Percentiles rank a stretch among this genome's conserved stretches.
These are phyloP conservation scores for Heliconius himera DNA, from an alignment of 1,140 invertebrate species.

Conservation along the genomic window DNA sequence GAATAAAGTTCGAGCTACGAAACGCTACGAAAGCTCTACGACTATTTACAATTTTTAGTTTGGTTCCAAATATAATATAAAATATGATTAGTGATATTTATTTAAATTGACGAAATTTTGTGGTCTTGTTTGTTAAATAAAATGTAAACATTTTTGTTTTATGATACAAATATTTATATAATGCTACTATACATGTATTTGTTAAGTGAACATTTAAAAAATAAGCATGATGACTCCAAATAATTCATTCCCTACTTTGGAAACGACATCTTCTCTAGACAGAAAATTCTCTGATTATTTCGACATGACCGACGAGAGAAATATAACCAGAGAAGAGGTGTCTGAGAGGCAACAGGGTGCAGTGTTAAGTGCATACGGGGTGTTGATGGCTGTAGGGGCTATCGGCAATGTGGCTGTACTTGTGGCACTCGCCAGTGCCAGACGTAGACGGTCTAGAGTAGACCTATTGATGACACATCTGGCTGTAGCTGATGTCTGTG, in stretches of 20 bases:
- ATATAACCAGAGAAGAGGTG: slow-evolving; percentile 47
- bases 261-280: slow-evolving; percentile 39
- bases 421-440: slow-evolving; percentile 85
- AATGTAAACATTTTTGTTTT: background rate
- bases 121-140: background rate
- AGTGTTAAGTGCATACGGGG: background rate
- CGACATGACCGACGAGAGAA: slow-evolving; percentile 39
- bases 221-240: background rate
- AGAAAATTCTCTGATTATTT: slow-evolving; percentile 63
- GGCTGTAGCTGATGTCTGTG: too few species aligned
- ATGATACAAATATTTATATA: background rate
- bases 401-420: slow-evolving; percentile 82
- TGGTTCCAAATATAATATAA: background rate
- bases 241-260: background rate
- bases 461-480: slow-evolving; percentile 86
- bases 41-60: too few species aligned
- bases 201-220: background rate
- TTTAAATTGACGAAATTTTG: background rate
- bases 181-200: too few species aligned
- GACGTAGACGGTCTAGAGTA: slow-evolving; percentile 87
- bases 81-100: too few species aligned
- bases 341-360: too few species aligned
- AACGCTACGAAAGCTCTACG: slow-evolving; percentile 1
- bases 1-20: slow-evolving; percentile 8
- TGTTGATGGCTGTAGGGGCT: background rate